A percentile compares a stretch with the other conserved stretches of the same genome.
These are phyloP conservation scores for Takifugu bimaculatus DNA, from an alignment of 2,113 vertebrate genomes.

Conservation along the genomic window DNA sequence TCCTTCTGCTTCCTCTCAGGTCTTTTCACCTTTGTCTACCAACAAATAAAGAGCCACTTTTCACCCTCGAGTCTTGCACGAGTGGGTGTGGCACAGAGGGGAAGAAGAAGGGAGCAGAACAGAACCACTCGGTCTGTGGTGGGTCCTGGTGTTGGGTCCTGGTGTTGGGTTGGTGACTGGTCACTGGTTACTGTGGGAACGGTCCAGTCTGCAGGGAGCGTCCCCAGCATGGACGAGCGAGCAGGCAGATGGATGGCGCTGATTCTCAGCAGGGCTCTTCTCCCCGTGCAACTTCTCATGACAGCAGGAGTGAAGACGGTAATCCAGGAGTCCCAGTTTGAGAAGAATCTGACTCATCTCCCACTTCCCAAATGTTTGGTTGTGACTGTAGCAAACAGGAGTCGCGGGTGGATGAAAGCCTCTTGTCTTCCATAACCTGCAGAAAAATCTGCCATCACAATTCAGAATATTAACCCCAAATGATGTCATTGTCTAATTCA, in stretches of 20 bases:
- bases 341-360: too few relatives aligned
- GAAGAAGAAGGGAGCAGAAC: not conserved
- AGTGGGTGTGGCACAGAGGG: not conserved
- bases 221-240: not conserved
- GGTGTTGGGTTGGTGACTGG: not conserved
- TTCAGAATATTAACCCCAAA: too few relatives aligned
- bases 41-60: too few relatives aligned
- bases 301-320: not conserved
- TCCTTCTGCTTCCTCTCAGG: too few relatives aligned
- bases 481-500: too few relatives aligned
- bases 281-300: not conserved
- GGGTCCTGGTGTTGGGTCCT: too few relatives aligned
- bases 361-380: too few relatives aligned
- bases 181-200: conserved; percentile 19
- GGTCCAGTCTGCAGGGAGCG: conserved; percentile 16
- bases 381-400: not conserved
- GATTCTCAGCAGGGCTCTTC: not conserved
- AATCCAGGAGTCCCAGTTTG: not conserved
- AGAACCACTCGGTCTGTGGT: conserved; percentile 1
- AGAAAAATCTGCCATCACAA: too few relatives aligned
- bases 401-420: too few relatives aligned
- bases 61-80: too few relatives aligned
- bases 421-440: too few relatives aligned
- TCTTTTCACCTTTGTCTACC: too few relatives aligned
- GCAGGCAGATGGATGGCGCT: not conserved